Conservation (phyloP, 2,888 invertebrate genomes). For the Dryomyza anilis region DNA sequence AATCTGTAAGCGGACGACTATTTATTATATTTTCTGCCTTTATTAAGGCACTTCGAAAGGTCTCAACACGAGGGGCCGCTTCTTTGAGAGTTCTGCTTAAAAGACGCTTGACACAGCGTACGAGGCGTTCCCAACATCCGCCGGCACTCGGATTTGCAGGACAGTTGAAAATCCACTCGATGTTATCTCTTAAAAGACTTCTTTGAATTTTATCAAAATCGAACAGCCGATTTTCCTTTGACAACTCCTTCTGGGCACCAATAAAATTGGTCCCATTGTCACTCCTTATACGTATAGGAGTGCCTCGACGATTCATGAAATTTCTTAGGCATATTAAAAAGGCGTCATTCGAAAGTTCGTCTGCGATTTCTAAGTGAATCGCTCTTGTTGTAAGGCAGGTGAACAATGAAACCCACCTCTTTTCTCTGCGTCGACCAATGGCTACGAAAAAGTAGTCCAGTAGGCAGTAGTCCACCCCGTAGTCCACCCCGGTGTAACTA, state of each 20-base stretch:
- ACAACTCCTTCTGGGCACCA: constrained; percentile 21
- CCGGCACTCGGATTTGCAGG: constrained; percentile 29
- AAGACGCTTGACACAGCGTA: constrained; percentile 27
- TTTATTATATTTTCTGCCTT: constrained; percentile 32
- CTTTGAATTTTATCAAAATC: not conserved
- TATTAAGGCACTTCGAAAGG: constrained; percentile 21
- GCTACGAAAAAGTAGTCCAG: constrained; percentile 3
- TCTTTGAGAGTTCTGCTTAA: constrained; percentile 22
- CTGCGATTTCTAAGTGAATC: constrained; percentile 13
- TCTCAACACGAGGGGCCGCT: constrained; percentile 18
- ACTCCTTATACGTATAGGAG: constrained; percentile 29
- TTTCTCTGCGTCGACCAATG: constrained; percentile 16
- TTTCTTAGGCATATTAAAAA: constrained; percentile 2
- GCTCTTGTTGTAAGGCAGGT: constrained; percentile 18
- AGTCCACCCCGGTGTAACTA: constrained; percentile 33
- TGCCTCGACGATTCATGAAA: constrained; percentile 17
- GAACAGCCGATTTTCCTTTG: constrained; percentile 1
- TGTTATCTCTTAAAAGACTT: not conserved
- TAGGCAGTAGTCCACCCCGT: too few species aligned
- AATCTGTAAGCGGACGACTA: constrained; percentile 28
- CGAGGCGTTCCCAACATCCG: constrained; percentile 30
- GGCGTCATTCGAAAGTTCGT: constrained; percentile 1
- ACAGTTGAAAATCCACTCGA: constrained; percentile 35
- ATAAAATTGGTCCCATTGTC: constrained; percentile 30
- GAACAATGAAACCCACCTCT: constrained; percentile 24